Conservation (phyloP, 2,113 vertebrate species). For the Anarhynchus alexandrinus region DNA sequence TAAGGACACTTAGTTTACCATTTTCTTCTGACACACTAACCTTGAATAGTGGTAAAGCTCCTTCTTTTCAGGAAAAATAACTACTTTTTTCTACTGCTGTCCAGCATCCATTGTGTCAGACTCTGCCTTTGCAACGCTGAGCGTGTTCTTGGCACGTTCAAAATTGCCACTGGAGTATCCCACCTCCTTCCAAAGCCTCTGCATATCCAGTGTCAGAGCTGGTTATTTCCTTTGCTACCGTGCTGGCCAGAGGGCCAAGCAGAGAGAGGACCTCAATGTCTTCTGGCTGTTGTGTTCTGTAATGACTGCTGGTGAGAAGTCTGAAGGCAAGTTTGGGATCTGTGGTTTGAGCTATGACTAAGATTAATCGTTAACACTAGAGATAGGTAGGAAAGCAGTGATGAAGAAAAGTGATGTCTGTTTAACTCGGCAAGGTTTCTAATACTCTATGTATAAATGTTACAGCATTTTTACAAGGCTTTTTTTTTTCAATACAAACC, state of each 20-base stretch:
- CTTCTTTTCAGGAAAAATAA: background rate
- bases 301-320: background rate
- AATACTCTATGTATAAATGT: background rate
- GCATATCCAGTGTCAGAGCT: rapidly evolving
- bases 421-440: background rate
- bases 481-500: background rate
- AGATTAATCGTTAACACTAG: background rate
- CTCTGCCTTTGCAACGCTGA: background rate
- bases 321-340: background rate
- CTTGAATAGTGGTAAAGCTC: background rate
- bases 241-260: too few relatives aligned
- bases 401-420: background rate
- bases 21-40: background rate
- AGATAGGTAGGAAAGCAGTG: background rate
- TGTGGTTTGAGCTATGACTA: background rate
- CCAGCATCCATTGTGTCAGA: background rate
- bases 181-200: background rate
- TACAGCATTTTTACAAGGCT: background rate
- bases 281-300: background rate
- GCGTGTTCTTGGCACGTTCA: background rate
- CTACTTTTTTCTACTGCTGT: background rate
- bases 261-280: background rate
- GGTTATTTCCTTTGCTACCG: background rate
- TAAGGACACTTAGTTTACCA: background rate
- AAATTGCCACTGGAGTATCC: background rate